Base-by-base conservation (phyloP, 2,113 vertebrate genomes). In the Acanthisitta chloris region DNA sequence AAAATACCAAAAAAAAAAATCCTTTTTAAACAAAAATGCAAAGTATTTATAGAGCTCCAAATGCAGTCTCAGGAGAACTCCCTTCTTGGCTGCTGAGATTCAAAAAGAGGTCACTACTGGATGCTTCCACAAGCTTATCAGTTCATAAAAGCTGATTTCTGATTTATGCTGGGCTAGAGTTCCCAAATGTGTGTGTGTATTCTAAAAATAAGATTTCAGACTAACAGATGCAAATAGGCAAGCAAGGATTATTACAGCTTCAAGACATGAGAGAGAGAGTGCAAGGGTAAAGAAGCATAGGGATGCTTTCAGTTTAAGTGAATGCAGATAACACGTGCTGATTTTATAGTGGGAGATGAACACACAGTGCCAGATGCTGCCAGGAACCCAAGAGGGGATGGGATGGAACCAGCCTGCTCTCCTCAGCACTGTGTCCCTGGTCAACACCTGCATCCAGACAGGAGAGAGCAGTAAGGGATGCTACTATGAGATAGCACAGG, bases 321-420 rank as follows among this genome's bases (percentile, higher is more conserved):
- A 66, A 80, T 66, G 8, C 14, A 78, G 74, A 86, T 62, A 46
- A 42, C 5, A 29, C 0, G 0, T 36, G 26, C 7, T 51, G 18
- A 18, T 67, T 71, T 92, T 86, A 34, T 73, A 29, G 15, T 16
- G 21, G 4, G 36, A 90, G 14, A 29, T 33, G n/a, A 91, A 91
- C 7, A 33, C 0, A 0, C 20, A 12, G 10, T 4, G 4, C 34
- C 34, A 43, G 24, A 14, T 58, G 43, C 51, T 84, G 55, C 18
- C 1, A 5, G 51, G 26, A 71, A 17, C 34, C 36, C n/a, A 52
- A 20, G 45, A 87, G 25, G 6, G n/a, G 12, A 28, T 26, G 33
- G 12, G 38, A 54, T 54, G 29, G 43, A 82, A 42, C 4, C 51
- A 92, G 12, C 17, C 57, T 59, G 8, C 20, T 73, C 8, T 29